Percentiles rank a stretch among this genome's conserved stretches.
Conservation (phyloP, 2,888 invertebrate species). For the Eueremaeus valkanovi region DNA sequence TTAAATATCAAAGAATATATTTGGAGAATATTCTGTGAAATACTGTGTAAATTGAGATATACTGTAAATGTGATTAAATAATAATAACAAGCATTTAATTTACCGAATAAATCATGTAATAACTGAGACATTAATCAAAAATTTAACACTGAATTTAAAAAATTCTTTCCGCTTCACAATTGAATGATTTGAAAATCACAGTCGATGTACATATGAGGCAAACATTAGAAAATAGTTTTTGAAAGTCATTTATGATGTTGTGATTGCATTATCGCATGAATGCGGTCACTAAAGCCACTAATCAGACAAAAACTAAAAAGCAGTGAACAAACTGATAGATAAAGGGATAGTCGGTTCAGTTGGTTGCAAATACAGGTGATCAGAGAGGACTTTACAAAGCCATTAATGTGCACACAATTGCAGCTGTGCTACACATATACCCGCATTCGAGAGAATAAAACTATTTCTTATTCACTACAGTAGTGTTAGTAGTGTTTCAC, state of each 20-base stretch:
- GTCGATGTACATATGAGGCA: no score
- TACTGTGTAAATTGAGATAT: no score
- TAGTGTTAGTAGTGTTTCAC: no score
- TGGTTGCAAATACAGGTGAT: constrained; percentile 1
- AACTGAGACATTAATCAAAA: no score
- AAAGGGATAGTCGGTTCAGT: neutral
- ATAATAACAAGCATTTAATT: no score
- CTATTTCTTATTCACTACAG: neutral
- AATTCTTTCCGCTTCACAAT: no score
- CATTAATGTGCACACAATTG: constrained; percentile 5
- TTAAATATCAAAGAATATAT: no score
- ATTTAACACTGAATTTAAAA: no score
- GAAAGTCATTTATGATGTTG: neutral
- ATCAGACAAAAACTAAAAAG: neutral
- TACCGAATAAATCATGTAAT: neutral
- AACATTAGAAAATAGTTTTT: neutral
- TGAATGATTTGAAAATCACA: no score
- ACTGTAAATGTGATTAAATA: no score
- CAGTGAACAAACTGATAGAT: neutral
- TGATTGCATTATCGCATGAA: neutral
- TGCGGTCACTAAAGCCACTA: neutral
- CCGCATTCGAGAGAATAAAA: neutral
- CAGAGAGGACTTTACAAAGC: neutral
- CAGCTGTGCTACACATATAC: neutral
- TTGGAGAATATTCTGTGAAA: no score